Evolutionary conservation across 2,888 invertebrate species (phyloP), one percentile per base, ranked within the genome.

Genomic region (Conchocele bisecta): DNA sequence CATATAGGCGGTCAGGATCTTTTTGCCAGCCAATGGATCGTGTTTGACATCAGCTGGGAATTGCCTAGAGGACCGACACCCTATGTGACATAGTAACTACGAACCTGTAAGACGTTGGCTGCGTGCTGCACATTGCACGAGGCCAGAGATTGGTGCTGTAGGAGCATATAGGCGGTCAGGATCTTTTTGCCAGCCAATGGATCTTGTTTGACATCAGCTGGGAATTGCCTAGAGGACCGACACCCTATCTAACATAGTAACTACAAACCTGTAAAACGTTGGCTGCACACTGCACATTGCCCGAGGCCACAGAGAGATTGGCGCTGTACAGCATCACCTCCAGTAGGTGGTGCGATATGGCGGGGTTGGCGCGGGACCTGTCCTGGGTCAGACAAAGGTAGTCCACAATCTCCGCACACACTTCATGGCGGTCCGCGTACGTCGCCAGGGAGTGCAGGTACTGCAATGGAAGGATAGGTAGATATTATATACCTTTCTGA

Each of bases 261-360:
- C n/a, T n/a, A 17, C 63, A 31, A 50, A 87, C 86, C 86, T 84
- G 81, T 15, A 86, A 46, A 61, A 81, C 83, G 67, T 85, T 77
- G 53, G 78, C 68, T 39, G 81, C 85, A 17, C 82, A 83, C 48
- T 66, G 61, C 7, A 39, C 26, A 37, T 65, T 67, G 22, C 89
- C 89, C n/a, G 85, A 79, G 57, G 82, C 80, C 7, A 88, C 70
- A 42, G 82, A 80, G 3, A 90, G 76, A 0, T 81, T 61, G 0
- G 83, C 79, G 63, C 82, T 84, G 71, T 86, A 89, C 7, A 90
- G 64, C 20, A 89, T 65, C 46, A 82, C 81, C 76, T 90, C 90
- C 22, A 89, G 70, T 0, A 86, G 64, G 39, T 86, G 81, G 68
- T 88, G 88, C 1, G 89, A 89, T n/a, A 71, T 58, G 15, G 66